Evolutionary conservation across 1,140 invertebrate species (phyloP), one percentile per base, ranked within the genome.

Genomic region (Drosophila novamexicana): DNA sequence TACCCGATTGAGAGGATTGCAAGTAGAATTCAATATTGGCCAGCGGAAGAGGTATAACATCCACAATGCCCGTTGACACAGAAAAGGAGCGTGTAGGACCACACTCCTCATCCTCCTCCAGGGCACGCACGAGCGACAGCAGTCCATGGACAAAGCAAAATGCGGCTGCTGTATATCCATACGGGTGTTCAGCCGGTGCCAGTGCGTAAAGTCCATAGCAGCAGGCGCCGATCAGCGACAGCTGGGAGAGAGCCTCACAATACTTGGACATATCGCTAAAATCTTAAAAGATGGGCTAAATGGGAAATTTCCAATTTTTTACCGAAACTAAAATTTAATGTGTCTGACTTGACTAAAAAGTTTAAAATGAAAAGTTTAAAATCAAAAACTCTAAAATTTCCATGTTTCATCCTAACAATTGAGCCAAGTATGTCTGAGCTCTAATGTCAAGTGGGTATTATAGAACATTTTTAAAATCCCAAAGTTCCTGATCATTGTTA

Each of bases 141-240:
- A 82, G 7, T 7, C 86, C 88, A 34, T 91, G 89, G 1, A 82
- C 66, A 2, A 90, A 57, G 10, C 73, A 64, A 9, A 91, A 79
- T 0, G 82, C 69, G 7, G 80, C 81, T 18, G 82, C 85, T 16
- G 59, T 37, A 47, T 75, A 91, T 1, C 67, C 89, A 29, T 90
- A 91, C 0, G 82, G 77, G 53, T 89, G 42, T 0, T 71, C 72
- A 0, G 16, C 42, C 8, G 74, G 77, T 0, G 39, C 37, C 14
- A 91, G 32, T 0, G 49, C 1, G 18, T 50, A 57, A 34, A 91
- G 39, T 12, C 73, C 71, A 45, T 84, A 90, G 7, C 42, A 39
- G 29, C 79, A 75, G 36, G 79, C 75, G 10, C 37, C 61, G 0
- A 81, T 16, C 1, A 91, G 61, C 14, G 77, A 7, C 7, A 79